These are phyloP conservation scores for Semicossyphus pulcher DNA, from an alignment of 2,113 vertebrate species.

Conservation along the genomic window DNA sequence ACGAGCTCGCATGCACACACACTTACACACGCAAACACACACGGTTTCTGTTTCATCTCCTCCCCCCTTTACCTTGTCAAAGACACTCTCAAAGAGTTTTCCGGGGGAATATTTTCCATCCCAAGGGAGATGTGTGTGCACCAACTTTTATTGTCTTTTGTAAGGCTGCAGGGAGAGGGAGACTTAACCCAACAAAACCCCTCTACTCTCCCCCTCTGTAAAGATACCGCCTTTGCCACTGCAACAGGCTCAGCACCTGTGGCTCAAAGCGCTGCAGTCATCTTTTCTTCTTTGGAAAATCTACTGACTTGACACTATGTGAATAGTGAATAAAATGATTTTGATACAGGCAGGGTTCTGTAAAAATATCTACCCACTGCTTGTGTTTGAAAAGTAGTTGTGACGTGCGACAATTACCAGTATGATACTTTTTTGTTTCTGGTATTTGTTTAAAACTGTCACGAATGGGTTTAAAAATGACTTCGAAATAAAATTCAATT, in stretches of 20 bases:
- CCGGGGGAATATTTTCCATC: slow-evolving; percentile 55
- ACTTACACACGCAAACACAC: not conserved
- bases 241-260: slow-evolving; percentile 74
- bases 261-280: slow-evolving; percentile 40
- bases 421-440: slow-evolving; percentile 14
- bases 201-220: slow-evolving; percentile 9
- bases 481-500: not conserved
- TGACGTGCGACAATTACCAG: not conserved
- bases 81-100: slow-evolving; percentile 73
- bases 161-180: slow-evolving; percentile 30
- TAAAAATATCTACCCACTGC: not conserved
- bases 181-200: slow-evolving; percentile 58
- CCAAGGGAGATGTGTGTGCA: slow-evolving; percentile 53
- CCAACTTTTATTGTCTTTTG: slow-evolving; percentile 63
- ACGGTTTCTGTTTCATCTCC: slow-evolving; percentile 52
- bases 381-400: not conserved
- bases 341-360: slow-evolving; percentile 2
- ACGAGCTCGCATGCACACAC: slow-evolving; percentile 17
- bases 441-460: not conserved
- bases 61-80: slow-evolving; percentile 70
- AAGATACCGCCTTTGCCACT: slow-evolving; percentile 33
- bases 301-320: not conserved
- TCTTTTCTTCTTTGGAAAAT: slow-evolving; percentile 22
- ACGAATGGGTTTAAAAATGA: not conserved
- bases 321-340: slow-evolving; percentile 23